phyloP scores from a whole-genome alignment of 2,888 invertebrate genomes.

The Latrodectus elegans region DNA sequence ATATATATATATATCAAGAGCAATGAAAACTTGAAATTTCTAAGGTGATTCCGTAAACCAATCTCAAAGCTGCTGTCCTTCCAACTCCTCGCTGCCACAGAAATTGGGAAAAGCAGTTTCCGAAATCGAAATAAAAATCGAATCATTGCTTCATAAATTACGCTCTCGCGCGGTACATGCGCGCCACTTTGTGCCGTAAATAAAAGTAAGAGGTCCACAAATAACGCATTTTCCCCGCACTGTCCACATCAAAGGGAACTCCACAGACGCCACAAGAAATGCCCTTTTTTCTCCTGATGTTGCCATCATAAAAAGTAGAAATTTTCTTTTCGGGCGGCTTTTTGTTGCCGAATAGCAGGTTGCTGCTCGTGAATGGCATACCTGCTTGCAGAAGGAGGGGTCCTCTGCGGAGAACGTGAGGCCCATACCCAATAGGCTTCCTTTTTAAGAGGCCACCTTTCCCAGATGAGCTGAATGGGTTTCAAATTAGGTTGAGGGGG shows the following conservation, averaged over 20 bases:
- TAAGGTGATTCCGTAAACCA: background rate
- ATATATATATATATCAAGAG: too few relatives aligned
- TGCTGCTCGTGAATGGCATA: conserved; percentile 55
- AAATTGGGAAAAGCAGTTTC: background rate
- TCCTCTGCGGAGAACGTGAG: conserved; percentile 31
- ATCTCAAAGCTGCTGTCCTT: background rate
- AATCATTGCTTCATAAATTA: conserved; percentile 35
- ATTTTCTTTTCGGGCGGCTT: conserved; percentile 3
- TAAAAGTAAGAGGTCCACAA: background rate
- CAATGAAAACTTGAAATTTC: too few relatives aligned
- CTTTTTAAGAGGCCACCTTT: conserved; percentile 7
- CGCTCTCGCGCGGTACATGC: background rate
- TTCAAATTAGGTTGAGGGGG: conserved; percentile 42
- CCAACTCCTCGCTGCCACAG: background rate
- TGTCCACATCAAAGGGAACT: conserved; percentile 25
- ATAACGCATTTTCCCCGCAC: background rate
- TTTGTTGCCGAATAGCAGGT: conserved; percentile 50
- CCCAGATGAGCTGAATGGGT: conserved; percentile 35
- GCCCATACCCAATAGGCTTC: conserved; percentile 49
- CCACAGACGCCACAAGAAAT: conserved; percentile 1
- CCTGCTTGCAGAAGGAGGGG: conserved; percentile 14
- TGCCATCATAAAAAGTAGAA: conserved; percentile 34
- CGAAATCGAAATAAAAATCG: conserved; percentile 14
- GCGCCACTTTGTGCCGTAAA: background rate
- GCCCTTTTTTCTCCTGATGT: background rate